Evolutionary conservation across 2,797 vertebrate genomes (phyloP).

Genomic region (Phrynocephalus guinanensis): DNA sequence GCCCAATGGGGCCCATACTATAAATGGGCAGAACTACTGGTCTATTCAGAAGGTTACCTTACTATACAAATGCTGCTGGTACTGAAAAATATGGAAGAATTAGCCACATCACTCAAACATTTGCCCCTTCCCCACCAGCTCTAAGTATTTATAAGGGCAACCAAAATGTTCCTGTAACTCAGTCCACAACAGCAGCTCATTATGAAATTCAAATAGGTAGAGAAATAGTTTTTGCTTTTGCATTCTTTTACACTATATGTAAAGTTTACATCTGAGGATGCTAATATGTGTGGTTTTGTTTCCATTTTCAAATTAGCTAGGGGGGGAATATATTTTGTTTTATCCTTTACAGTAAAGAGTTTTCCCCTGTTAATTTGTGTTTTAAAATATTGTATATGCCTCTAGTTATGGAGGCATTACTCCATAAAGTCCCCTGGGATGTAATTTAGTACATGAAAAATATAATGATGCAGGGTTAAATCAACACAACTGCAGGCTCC

Average conservation of each 20-base stretch:
- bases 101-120: too few species aligned
- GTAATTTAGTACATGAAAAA: slow-evolving; percentile 14
- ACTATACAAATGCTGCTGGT: background rate
- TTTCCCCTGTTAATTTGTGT: background rate
- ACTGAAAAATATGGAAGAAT: background rate
- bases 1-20: too few species aligned
- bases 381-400: background rate
- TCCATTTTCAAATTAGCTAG: background rate
- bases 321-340: background rate
- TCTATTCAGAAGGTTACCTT: background rate
- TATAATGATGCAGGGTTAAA: slow-evolving; percentile 2
- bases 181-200: too few species aligned
- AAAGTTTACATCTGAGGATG: background rate
- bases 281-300: background rate
- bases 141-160: too few species aligned
- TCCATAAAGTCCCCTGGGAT: background rate
- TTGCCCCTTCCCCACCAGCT: too few species aligned
- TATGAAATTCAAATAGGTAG: too few species aligned
- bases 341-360: background rate
- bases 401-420: background rate
- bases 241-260: background rate
- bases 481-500: slow-evolving; percentile 10
- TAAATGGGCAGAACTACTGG: background rate
- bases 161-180: too few species aligned
- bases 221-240: background rate